phyloP scores from a whole-genome alignment of 1,140 invertebrate genomes.

The Drosophila willistoni region DNA sequence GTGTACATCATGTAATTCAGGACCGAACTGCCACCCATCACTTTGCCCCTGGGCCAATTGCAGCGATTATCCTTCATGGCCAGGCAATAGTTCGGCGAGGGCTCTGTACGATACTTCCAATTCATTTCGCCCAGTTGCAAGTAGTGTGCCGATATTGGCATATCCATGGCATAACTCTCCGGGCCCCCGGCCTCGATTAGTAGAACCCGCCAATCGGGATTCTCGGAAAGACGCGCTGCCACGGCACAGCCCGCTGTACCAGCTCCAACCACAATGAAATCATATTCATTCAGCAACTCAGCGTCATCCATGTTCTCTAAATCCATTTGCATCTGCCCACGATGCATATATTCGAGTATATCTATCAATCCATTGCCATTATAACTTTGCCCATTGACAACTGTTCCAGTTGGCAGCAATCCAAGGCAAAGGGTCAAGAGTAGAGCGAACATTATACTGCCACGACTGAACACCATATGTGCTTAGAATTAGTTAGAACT shows the following conservation, averaged over 20 bases:
- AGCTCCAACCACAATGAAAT: slow-evolving; percentile 89
- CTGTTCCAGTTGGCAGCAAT: not conserved
- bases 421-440: not conserved
- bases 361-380: slow-evolving; percentile 39
- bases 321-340: slow-evolving; percentile 59
- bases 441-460: slow-evolving; percentile 2
- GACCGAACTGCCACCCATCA: slow-evolving; percentile 89
- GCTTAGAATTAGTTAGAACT: slow-evolving; percentile 4
- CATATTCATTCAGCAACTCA: slow-evolving; percentile 83
- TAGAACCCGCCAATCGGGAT: slow-evolving; percentile 86
- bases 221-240: slow-evolving; percentile 87
- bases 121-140: slow-evolving; percentile 86
- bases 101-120: slow-evolving; percentile 88
- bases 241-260: slow-evolving; percentile 89
- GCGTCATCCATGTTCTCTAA: slow-evolving; percentile 75
- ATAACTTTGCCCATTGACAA: slow-evolving; percentile 26
- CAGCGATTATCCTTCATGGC: slow-evolving; percentile 85
- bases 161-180: slow-evolving; percentile 87
- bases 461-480: not conserved
- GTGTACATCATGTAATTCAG: slow-evolving; percentile 97
- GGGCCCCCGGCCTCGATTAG: slow-evolving; percentile 88
- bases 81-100: slow-evolving; percentile 82
- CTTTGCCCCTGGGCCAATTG: slow-evolving; percentile 90
- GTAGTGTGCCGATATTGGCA: slow-evolving; percentile 86
- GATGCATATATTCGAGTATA: slow-evolving; percentile 42